A percentile compares a stretch with the other conserved stretches of the same genome.
These are phyloP conservation scores for Pygocentrus nattereri DNA, from an alignment of 2,797 vertebrate genomes.

Conservation along the genomic window DNA sequence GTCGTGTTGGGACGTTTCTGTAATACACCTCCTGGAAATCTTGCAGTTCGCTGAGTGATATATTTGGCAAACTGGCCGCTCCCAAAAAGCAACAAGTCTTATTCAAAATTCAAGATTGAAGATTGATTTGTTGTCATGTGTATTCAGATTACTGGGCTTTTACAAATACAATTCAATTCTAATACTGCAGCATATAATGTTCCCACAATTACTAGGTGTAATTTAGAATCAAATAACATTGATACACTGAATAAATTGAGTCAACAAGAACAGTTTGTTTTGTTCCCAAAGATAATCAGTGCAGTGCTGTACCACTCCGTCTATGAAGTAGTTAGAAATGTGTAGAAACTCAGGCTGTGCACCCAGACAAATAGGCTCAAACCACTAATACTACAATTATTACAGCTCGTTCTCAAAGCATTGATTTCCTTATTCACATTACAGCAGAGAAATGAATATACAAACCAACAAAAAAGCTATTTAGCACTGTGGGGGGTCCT, in stretches of 20 bases:
- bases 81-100: too few relatives aligned
- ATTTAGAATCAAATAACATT: not conserved
- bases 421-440: not conserved
- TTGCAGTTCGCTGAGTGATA: too few relatives aligned
- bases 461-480: not conserved
- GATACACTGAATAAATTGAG: not conserved
- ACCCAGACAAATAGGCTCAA: not conserved
- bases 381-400: not conserved
- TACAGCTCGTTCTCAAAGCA: too few relatives aligned
- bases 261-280: not conserved
- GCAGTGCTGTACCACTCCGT: not conserved
- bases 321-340: not conserved
- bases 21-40: too few relatives aligned
- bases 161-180: too few relatives aligned
- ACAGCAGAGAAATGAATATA: not conserved
- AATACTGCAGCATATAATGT: too few relatives aligned
- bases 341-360: not conserved
- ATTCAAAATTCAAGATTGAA: too few relatives aligned
- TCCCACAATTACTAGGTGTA: not conserved
- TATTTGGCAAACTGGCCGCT: too few relatives aligned
- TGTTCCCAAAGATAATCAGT: not conserved
- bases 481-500: too few relatives aligned
- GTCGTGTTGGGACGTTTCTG: too few relatives aligned
- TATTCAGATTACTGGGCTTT: too few relatives aligned
- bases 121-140: too few relatives aligned